These are phyloP conservation scores for Oreotragus oreotragus DNA, from an alignment of 2,113 vertebrate species.

Conservation along the genomic window DNA sequence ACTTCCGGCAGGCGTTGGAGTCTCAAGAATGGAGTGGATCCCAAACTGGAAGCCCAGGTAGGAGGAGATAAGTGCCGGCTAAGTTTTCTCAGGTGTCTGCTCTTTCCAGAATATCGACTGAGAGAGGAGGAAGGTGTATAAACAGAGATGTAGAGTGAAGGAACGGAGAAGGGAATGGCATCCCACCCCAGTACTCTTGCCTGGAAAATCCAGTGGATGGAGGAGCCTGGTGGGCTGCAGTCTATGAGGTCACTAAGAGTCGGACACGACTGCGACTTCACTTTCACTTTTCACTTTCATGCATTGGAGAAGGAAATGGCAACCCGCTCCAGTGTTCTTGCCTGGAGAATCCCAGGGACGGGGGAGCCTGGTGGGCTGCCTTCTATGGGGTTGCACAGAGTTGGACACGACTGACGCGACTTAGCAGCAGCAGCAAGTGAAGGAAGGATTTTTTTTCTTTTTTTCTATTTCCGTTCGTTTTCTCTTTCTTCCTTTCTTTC, in stretches of 20 bases:
- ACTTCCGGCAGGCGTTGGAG: neutral
- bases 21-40: neutral
- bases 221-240: neutral
- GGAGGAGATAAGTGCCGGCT: neutral
- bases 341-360: no score
- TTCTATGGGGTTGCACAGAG: no score
- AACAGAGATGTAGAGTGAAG: neutral
- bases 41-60: neutral
- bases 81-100: neutral
- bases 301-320: no score
- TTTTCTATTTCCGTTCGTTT: neutral
- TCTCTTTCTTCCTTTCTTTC: neutral
- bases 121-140: neutral
- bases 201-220: neutral
- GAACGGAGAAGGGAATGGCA: neutral
- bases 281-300: no score
- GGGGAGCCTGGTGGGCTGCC: neutral
- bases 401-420: fast-evolving
- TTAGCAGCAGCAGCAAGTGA: neutral
- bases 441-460: neutral
- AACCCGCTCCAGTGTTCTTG: no score
- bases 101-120: neutral
- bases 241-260: neutral
- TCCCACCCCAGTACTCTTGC: neutral
- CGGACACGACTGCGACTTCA: neutral